Conservation (phyloP, 92 coral and sea anemone genomes). For the Paragorgia papillata region DNA sequence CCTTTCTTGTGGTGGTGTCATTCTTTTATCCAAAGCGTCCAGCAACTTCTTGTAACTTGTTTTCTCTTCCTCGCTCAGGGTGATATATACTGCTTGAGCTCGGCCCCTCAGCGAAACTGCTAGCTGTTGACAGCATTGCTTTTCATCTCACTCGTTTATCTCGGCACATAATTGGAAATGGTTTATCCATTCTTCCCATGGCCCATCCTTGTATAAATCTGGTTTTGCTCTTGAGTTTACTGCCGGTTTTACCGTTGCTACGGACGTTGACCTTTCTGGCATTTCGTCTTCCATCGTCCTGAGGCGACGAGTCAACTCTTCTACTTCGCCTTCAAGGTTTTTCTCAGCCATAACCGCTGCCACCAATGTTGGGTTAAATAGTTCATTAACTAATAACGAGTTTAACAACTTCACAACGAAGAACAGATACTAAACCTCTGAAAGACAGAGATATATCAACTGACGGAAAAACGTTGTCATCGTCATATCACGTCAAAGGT, state of each 20-base stretch:
- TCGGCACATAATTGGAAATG: conserved; percentile 39
- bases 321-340: not conserved
- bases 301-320: not conserved
- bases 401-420: not conserved
- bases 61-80: conserved; percentile 17
- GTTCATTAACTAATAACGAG: not conserved
- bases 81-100: conserved; percentile 15
- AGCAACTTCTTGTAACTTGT: not conserved
- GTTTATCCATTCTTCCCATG: conserved; percentile 39
- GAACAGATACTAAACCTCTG: too few relatives aligned
- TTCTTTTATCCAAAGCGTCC: conserved; percentile 2
- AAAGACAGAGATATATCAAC: too few relatives aligned
- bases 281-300: not conserved
- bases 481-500: too few relatives aligned
- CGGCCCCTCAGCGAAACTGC: conserved; percentile 34
- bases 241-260: not conserved
- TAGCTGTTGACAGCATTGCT: conserved; percentile 35
- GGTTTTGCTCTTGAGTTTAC: conserved; percentile 22
- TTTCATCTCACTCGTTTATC: conserved; percentile 31
- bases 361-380: not conserved
- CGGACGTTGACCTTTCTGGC: not conserved
- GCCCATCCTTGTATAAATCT: conserved; percentile 10
- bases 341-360: conserved; percentile 5
- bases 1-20: conserved; percentile 35
- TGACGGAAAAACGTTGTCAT: not conserved